Evolutionary conservation across 2,113 vertebrate species (phyloP), one percentile per base, ranked within the genome.

Genomic region (Poeciliopsis occidentalis): DNA sequence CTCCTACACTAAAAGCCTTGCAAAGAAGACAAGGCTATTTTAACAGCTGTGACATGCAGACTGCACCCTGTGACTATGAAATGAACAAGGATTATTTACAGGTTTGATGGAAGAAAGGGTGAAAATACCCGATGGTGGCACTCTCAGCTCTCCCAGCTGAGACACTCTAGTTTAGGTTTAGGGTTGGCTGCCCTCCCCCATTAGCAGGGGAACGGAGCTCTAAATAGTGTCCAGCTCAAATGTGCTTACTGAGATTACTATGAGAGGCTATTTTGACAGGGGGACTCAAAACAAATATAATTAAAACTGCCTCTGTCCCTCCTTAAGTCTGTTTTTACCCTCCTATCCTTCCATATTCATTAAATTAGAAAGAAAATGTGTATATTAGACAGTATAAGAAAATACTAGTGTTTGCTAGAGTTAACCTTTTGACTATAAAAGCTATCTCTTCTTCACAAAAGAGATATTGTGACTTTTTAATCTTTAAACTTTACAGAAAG

Each of bases 1-100:
- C 87, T 90, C 88, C 90, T 85, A 89, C 89, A 89, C 91, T 91
- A 91, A 90, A 93, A 92, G 91, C 90, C 83, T 90, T 72, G 89
- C 90, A 89, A 92, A 90, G 90, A 84, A 93, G 85, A 75, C 79
- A 75, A 63, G 34, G 82, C 82, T 87, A 75, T 82, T 90, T 87
- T 82, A 79, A 77, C 87, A 84, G 89, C 87, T 76, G 87, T 85
- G 86, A 92, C 87, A 89, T 82, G 86, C 72, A 78, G 85, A 84
- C 71, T 76, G 79, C 64, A 62, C 81, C 79, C 83, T 54, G 72
- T 70, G 82, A 92, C 91, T 92, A 81, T 60, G 64, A 68, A 89
- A 91, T 78, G 79, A 86, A 78, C 76, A 3, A 64, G 76, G 73
- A 89, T 91, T 92, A 93, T 93, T 91, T 92, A 84, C 83, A 77